These are phyloP conservation scores for Sphaerophoria rueppellii DNA, from an alignment of 2,888 invertebrate species.

Conservation along the genomic window DNA sequence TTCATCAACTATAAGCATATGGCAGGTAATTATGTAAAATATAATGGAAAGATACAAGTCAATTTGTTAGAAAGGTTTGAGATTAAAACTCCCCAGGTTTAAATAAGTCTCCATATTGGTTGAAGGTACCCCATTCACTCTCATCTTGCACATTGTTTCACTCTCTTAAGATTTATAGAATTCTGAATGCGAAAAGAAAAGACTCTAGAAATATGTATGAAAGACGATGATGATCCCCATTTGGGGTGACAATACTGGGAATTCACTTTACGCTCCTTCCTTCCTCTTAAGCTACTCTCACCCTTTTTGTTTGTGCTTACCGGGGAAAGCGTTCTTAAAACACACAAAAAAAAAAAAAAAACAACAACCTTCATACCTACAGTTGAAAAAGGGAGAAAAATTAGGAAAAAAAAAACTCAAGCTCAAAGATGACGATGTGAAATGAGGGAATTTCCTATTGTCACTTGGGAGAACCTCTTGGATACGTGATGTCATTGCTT, in stretches of 20 bases:
- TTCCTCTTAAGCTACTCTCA: constrained; percentile 7
- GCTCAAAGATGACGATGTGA: constrained; percentile 41
- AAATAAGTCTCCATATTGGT: too few species aligned
- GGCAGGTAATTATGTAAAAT: too few species aligned
- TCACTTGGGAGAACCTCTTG: constrained; percentile 49
- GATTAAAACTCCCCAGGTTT: too few species aligned
- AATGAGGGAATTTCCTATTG: constrained; percentile 63
- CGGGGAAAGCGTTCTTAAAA: not conserved
- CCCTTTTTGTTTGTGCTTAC: not conserved
- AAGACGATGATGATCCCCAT: constrained; percentile 65
- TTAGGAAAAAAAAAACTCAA: constrained; percentile 32
- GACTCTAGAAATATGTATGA: constrained; percentile 15
- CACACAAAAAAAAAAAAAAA: not conserved
- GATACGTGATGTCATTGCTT: constrained; percentile 55
- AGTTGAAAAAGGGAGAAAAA: constrained; percentile 2
- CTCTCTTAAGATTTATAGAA: not conserved
- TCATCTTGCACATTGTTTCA: not conserved
- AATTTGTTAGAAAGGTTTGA: too few species aligned
- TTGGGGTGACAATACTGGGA: constrained; percentile 46
- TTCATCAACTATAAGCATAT: too few species aligned
- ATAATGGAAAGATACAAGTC: too few species aligned
- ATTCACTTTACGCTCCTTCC: constrained; percentile 1
- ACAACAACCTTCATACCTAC: not conserved
- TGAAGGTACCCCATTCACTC: not conserved
- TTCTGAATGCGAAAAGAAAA: not conserved